phyloP scores from a whole-genome alignment of 2,888 invertebrate species.

The Yponomeuta plumbellus region DNA sequence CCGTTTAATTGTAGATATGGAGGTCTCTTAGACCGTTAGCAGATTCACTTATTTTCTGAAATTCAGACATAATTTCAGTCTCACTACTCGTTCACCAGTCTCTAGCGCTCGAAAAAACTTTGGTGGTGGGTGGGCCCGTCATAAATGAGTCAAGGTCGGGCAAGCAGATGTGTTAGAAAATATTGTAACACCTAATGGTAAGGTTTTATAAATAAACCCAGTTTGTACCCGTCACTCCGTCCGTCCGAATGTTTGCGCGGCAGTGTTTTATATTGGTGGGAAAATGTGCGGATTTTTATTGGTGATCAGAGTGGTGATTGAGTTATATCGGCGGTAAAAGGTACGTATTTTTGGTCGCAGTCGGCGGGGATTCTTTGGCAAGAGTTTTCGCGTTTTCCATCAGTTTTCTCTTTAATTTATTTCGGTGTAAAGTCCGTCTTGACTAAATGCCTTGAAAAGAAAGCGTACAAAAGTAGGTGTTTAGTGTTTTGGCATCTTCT shows the following conservation, averaged over 20 bases:
- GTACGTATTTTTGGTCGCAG: background rate
- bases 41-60: too few relatives aligned
- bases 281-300: constrained; percentile 14
- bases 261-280: constrained; percentile 16
- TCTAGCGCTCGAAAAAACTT: background rate
- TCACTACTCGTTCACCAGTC: too few relatives aligned
- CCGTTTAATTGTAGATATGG: too few relatives aligned
- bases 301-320: background rate
- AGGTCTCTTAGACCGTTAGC: too few relatives aligned
- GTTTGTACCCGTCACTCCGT: constrained; percentile 38
- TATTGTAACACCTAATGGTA: constrained; percentile 60
- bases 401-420: background rate
- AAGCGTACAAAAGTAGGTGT: background rate
- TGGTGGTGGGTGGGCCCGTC: constrained; percentile 19
- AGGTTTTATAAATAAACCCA: constrained; percentile 66
- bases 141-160: constrained; percentile 65
- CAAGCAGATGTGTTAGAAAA: constrained; percentile 48
- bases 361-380: background rate
- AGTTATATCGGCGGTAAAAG: background rate
- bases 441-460: background rate
- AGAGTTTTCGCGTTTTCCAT: background rate
- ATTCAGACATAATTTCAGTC: too few relatives aligned
- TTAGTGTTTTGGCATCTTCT: too few relatives aligned
- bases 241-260: background rate
- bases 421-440: background rate